Conservation (phyloP, 2,888 invertebrate genomes). For the Pharmacophagus antenor region DNA sequence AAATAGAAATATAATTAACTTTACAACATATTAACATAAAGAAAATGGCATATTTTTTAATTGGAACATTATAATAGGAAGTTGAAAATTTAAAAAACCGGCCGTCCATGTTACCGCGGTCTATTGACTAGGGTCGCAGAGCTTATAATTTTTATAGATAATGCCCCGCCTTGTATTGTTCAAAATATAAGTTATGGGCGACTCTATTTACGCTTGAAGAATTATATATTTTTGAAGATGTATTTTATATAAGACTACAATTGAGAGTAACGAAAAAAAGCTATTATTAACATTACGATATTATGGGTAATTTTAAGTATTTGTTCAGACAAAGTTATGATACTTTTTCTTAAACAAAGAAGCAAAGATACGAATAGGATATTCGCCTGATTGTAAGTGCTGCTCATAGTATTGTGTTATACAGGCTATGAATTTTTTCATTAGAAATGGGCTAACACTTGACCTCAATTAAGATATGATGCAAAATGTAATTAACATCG, state of each 20-base stretch:
- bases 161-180: constrained; percentile 76
- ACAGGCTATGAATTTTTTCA: too few species aligned
- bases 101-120: constrained; percentile 43
- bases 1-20: too few species aligned
- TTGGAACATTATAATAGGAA: constrained; percentile 10
- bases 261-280: not conserved
- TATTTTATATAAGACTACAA: not conserved
- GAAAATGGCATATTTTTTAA: not conserved
- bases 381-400: too few species aligned
- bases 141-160: constrained; percentile 71
- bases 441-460: too few species aligned
- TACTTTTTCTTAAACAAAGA: too few species aligned
- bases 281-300: not conserved
- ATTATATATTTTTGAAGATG: constrained; percentile 2
- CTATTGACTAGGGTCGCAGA: constrained; percentile 51
- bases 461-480: too few species aligned
- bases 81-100: constrained; percentile 26
- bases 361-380: too few species aligned
- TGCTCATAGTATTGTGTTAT: too few species aligned
- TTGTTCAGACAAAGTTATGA: too few species aligned
- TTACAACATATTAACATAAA: not conserved
- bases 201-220: constrained; percentile 11
- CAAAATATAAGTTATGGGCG: constrained; percentile 56
- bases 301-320: too few species aligned
- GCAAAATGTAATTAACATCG: too few species aligned